These are phyloP conservation scores for Gibbula magus DNA, from an alignment of 2,888 invertebrate genomes.

Conservation along the genomic window DNA sequence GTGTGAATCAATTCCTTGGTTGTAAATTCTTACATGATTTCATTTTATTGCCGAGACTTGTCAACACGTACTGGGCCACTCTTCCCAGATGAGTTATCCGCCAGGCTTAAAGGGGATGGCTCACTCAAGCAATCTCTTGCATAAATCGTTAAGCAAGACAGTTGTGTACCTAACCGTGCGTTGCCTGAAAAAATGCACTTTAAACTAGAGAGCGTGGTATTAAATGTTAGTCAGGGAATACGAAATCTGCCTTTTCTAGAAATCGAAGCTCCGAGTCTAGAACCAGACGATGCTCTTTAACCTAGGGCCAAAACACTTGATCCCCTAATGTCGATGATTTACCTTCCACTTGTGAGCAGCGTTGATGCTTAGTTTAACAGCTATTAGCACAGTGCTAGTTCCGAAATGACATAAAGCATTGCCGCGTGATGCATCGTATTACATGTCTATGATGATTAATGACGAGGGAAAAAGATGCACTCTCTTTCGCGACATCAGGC, in stretches of 20 bases:
- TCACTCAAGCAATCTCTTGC: neutral
- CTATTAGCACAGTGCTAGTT: neutral
- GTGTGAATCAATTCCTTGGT: neutral
- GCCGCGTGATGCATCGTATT: neutral
- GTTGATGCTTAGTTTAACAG: constrained; percentile 5
- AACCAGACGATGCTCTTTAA: constrained; percentile 1
- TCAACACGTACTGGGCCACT: neutral
- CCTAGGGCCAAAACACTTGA: neutral
- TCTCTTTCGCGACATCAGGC: neutral
- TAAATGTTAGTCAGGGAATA: neutral
- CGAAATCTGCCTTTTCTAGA: neutral
- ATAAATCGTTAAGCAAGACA: neutral
- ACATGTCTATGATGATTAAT: neutral
- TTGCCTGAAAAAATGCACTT: neutral
- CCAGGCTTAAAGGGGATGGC: neutral
- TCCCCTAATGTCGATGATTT: neutral
- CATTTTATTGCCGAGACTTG: neutral
- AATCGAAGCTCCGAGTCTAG: neutral
- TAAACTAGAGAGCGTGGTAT: neutral
- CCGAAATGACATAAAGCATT: neutral
- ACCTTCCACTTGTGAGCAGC: neutral
- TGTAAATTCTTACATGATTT: neutral
- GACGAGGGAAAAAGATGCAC: neutral
- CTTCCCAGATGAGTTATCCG: neutral
- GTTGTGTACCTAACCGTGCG: neutral